Base-by-base conservation (phyloP, 1,140 invertebrate genomes). In the Diorhabda sublineata region DNA sequence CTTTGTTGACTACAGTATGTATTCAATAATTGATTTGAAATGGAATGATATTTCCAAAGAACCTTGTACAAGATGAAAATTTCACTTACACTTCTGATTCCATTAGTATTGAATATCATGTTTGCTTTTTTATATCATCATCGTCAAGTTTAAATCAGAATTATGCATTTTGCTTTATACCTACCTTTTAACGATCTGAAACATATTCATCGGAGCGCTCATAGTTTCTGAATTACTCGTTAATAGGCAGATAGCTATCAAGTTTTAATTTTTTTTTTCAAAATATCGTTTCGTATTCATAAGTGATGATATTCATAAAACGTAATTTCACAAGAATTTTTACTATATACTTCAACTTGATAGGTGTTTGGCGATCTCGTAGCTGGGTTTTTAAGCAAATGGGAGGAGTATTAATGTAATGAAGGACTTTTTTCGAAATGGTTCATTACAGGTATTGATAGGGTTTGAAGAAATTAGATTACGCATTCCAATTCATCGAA, bases 161-260 rank as follows among this genome's bases (percentile, higher is more conserved):
- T 60, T 60, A 42, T 42, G 42, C 58, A 26, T 26, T 26, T 26
- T 26, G 42, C 42, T 42, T 60, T 60, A n/a, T 60, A 60, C 58
- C 26, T 60, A 60, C 26, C 58, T 60, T 60, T 60, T 42, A 60
- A 60, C 58, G 26, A 26, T 42, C 42, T 60, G 42, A 60, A 60
- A 60, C 58, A 60, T 41, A 60, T 60, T 4, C 4, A 60, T 60
- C 58, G 58, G 26, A 60, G 58, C 26, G 26, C 26, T 26, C 42
- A 42, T 42, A 42, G 26, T 8, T 26, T 7, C 41, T 60, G 58
- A 60, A 60, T 60, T 60, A 60, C 6, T 41, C 9, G 26, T 41
- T 60, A 60, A 60, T 60, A 42, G 41, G 58, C 58, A 60, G 58
- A 60, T 60, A 60, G 58, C 58, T 8, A 60, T 60, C 58, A 41